These are phyloP conservation scores for Drosophila picticornis DNA, from an alignment of 2,888 invertebrate genomes.

Conservation along the genomic window DNA sequence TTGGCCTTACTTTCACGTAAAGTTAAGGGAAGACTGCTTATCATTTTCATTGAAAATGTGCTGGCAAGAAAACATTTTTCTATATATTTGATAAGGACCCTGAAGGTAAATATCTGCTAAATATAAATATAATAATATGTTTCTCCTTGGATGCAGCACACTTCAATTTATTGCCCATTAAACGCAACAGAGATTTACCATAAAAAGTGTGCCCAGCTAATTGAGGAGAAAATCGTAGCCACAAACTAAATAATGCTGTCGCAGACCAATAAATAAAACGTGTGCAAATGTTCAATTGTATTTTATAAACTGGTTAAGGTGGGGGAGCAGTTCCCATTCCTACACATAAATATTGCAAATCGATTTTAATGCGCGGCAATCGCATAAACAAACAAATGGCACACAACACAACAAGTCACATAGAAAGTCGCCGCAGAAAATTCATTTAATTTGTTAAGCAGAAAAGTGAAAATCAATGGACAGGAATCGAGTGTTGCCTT, in stretches of 20 bases:
- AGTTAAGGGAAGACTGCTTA: not conserved
- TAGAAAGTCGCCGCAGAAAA: constrained; percentile 24
- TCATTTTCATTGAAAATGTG: not conserved
- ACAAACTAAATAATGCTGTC: constrained; percentile 54
- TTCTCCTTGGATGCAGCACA: not conserved
- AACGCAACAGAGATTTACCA: constrained; percentile 18
- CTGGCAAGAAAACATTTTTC: not conserved
- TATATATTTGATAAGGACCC: not conserved
- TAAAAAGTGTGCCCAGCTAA: constrained; percentile 37
- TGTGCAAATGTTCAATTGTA: constrained; percentile 47
- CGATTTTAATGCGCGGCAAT: constrained; percentile 72
- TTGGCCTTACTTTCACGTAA: not conserved
- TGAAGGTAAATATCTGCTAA: not conserved
- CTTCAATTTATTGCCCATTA: not conserved
- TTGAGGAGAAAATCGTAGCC: constrained; percentile 48
- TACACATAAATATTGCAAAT: constrained; percentile 59
- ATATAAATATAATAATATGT: not conserved
- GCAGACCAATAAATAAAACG: constrained; percentile 54
- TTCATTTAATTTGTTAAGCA: constrained; percentile 60
- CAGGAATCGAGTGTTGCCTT: constrained; percentile 25
- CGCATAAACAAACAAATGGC: constrained; percentile 57
- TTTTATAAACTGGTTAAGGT: constrained; percentile 13
- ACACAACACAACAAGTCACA: constrained; percentile 24
- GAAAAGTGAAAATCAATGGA: constrained; percentile 61
- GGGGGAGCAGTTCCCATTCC: not conserved